These are phyloP conservation scores for Sander lucioperca DNA, from an alignment of 2,113 vertebrate genomes.

Conservation along the genomic window DNA sequence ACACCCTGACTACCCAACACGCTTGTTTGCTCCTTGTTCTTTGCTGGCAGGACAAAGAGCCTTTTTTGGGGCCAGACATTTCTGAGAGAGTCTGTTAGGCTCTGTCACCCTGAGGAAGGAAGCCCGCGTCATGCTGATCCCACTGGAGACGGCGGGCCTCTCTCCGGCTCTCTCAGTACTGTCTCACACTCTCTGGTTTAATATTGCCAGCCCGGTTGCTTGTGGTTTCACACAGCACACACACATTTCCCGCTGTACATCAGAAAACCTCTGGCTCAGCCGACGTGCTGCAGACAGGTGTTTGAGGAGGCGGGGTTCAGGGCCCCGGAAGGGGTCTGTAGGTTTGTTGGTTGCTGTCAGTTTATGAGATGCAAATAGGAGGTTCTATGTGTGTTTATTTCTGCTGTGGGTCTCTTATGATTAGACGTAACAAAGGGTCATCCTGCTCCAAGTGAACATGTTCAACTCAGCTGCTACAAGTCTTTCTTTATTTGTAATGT, in stretches of 20 bases:
- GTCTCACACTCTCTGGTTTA: constrained; percentile 30
- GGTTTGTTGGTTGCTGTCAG: constrained; percentile 17
- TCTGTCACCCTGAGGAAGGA: constrained; percentile 67
- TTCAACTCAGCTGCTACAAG: background rate
- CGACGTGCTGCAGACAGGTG: constrained; percentile 27
- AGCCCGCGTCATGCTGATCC: constrained; percentile 72
- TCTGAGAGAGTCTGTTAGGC: constrained; percentile 69
- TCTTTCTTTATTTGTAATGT: background rate
- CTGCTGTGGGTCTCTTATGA: background rate
- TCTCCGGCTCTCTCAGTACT: constrained; percentile 67
- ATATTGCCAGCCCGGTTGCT: background rate
- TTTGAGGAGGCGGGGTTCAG: background rate
- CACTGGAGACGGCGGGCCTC: constrained; percentile 48
- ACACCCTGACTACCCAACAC: constrained; percentile 49
- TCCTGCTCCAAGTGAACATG: background rate
- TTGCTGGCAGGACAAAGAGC: constrained; percentile 70
- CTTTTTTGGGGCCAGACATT: constrained; percentile 62
- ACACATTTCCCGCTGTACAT: constrained; percentile 37
- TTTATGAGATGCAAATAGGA: constrained; percentile 20
- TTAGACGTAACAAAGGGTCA: background rate
- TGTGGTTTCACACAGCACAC: constrained; percentile 27
- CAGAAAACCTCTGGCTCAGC: constrained; percentile 65
- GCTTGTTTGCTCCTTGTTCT: constrained; percentile 71
- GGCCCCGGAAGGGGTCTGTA: background rate
- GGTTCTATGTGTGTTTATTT: background rate